Evolutionary conservation across 1,140 invertebrate species (phyloP).

Genomic region (Dufourea novaeangliae): DNA sequence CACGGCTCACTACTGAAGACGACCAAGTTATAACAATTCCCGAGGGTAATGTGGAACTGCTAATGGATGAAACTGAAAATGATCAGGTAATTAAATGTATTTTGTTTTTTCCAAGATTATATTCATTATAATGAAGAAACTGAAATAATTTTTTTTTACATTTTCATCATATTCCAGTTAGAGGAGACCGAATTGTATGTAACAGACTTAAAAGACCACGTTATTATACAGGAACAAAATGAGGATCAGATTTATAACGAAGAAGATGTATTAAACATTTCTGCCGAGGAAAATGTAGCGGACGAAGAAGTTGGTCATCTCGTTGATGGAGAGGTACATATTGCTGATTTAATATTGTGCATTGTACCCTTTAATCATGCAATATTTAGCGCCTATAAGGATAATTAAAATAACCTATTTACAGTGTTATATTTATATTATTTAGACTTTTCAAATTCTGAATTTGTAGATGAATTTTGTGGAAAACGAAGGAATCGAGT

Average conservation of each 20-base stretch:
- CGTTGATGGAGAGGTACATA: constrained; percentile 81
- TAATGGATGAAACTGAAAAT: constrained; percentile 74
- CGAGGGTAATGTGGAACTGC: constrained; percentile 73
- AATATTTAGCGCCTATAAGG: not conserved
- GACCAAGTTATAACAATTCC: constrained; percentile 81
- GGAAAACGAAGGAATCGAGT: constrained; percentile 67
- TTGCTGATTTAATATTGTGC: not conserved
- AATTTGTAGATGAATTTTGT: constrained; percentile 68
- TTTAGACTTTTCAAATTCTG: not conserved
- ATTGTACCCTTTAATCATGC: not conserved
- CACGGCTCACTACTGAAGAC: constrained; percentile 84
- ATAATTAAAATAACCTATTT: not conserved
- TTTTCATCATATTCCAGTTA: constrained; percentile 52
- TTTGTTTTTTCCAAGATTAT: not conserved
- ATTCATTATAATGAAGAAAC: not conserved
- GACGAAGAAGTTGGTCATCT: constrained; percentile 81
- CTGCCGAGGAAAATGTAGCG: constrained; percentile 71
- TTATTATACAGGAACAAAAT: constrained; percentile 81
- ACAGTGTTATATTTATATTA: not conserved
- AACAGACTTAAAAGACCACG: constrained; percentile 82
- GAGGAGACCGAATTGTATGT: constrained; percentile 82
- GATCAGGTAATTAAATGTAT: constrained; percentile 67
- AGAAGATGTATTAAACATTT: constrained; percentile 73
- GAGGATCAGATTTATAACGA: constrained; percentile 77
- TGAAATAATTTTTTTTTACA: not conserved